phyloP scores from a whole-genome alignment of 2,888 invertebrate genomes.

The Lacanobia wlatinum region DNA sequence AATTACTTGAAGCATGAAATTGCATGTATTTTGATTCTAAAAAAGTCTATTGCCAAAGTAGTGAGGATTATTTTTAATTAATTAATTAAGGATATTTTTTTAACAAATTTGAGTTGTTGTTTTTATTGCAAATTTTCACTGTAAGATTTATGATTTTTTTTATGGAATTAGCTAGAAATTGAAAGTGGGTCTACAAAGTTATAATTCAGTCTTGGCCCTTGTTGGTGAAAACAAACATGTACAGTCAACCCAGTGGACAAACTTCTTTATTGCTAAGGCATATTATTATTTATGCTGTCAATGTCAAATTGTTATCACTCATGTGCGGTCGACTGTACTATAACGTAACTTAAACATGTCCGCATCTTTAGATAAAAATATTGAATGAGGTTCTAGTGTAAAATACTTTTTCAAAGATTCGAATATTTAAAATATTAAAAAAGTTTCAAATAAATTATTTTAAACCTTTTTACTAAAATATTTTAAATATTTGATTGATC shows the following conservation, averaged over 20 bases:
- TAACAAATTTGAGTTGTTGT: too few relatives aligned
- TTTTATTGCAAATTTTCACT: background rate
- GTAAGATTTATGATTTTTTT: background rate
- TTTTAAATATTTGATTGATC: conserved; percentile 48
- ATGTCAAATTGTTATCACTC: background rate
- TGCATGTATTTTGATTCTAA: conserved; percentile 21
- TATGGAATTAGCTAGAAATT: too few relatives aligned
- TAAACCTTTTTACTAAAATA: background rate
- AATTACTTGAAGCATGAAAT: conserved; percentile 4
- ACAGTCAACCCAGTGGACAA: background rate
- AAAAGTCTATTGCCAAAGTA: too few relatives aligned
- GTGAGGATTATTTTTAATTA: too few relatives aligned
- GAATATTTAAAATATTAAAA: conserved; percentile 9
- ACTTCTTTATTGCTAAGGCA: background rate
- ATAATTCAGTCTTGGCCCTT: background rate
- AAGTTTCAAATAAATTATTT: background rate
- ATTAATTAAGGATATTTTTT: background rate
- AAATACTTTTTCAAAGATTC: conserved; percentile 15
- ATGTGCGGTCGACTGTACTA: background rate
- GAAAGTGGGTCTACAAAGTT: background rate
- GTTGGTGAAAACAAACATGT: background rate
- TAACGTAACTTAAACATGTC: conserved; percentile 48
- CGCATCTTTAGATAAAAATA: conserved; percentile 3
- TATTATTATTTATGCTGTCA: background rate
- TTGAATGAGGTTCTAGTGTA: conserved; percentile 33